phyloP scores from a whole-genome alignment of 2,113 vertebrate genomes.

The Aegypius monachus region DNA sequence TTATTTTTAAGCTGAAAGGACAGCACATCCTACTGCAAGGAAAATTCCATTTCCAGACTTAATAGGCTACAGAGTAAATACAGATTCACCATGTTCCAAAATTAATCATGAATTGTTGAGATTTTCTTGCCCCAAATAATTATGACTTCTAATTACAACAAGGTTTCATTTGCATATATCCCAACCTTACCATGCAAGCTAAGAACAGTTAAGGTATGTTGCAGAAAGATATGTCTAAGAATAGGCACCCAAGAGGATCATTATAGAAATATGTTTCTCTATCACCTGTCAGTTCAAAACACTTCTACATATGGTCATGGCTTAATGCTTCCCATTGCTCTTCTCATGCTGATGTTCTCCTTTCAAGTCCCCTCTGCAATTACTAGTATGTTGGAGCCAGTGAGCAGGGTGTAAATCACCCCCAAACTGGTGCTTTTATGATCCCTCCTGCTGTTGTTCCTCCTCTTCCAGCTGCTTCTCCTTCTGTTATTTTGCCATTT shows the following conservation, averaged over 20 bases:
- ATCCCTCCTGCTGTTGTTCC: conserved; percentile 28
- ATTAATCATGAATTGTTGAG: not conserved
- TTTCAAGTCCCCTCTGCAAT: not conserved
- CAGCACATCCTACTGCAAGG: not conserved
- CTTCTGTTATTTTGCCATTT: conserved; percentile 46
- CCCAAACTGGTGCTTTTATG: conserved; percentile 45
- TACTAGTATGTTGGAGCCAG: not conserved
- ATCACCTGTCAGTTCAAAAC: conserved; percentile 14
- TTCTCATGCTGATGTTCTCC: not conserved
- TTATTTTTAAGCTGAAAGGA: not conserved
- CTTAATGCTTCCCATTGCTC: not conserved
- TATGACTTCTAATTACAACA: not conserved
- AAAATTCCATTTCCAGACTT: not conserved
- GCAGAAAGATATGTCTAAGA: not conserved
- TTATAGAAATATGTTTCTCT: not conserved
- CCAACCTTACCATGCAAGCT: not conserved
- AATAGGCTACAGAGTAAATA: not conserved
- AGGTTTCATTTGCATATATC: not conserved
- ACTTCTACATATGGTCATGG: not conserved
- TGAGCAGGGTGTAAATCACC: conserved; percentile 27
- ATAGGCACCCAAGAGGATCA: not conserved
- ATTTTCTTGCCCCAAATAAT: not conserved
- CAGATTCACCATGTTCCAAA: not conserved
- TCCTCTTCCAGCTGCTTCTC: conserved; percentile 52
- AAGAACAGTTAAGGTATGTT: not conserved